A percentile compares a stretch with the other conserved stretches of the same genome.
Evolutionary conservation across 2,797 vertebrate genomes (phyloP).

Genomic region (Smutsia temminckii): DNA sequence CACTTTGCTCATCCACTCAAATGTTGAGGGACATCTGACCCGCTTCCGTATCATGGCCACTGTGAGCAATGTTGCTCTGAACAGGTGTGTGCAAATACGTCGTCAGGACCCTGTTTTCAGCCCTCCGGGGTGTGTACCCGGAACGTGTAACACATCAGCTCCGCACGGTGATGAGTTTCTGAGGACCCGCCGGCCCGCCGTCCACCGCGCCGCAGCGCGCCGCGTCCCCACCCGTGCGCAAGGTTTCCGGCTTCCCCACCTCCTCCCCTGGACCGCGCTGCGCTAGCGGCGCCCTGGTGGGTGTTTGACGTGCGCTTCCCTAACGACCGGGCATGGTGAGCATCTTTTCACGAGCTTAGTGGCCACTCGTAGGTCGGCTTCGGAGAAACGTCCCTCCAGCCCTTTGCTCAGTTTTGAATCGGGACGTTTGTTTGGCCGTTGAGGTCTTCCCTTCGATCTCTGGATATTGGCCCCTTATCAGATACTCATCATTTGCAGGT

Average conservation of each 20-base stretch:
- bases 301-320: neutral
- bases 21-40: accelerated
- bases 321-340: neutral
- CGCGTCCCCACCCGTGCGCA: neutral
- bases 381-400: neutral
- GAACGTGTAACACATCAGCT: no score
- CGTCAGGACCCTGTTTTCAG: no score
- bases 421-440: no score
- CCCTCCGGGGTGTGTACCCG: accelerated
- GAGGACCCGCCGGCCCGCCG: neutral
- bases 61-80: neutral
- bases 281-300: no score
- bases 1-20: neutral
- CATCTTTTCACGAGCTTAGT: neutral
- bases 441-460: neutral
- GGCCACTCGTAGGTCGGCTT: neutral
- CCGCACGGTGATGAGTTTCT: accelerated
- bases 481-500: neutral
- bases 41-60: neutral
- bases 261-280: no score
- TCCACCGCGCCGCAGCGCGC: no score
- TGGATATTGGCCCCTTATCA: neutral
- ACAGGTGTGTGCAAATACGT: neutral
- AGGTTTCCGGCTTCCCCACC: neutral
- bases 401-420: neutral